Conservation (phyloP, 2,797 vertebrate genomes). For the Apodemus agrarius region DNA sequence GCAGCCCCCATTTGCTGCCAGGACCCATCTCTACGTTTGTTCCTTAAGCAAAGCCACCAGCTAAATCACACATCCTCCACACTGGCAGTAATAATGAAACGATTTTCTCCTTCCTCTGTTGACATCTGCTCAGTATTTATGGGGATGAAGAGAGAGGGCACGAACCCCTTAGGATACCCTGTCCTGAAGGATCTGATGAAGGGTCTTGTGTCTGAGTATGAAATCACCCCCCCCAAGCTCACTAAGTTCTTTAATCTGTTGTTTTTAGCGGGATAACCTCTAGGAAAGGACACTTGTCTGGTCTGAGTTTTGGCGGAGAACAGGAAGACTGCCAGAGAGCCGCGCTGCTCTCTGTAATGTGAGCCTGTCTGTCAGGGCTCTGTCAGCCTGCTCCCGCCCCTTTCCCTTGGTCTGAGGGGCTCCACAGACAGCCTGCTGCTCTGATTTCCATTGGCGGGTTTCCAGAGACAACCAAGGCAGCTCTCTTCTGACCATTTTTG, state of each 20-base stretch:
- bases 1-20: neutral
- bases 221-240: neutral
- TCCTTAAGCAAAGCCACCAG: slow-evolving; percentile 1
- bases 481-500: neutral
- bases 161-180: neutral
- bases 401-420: neutral
- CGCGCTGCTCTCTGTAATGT: neutral
- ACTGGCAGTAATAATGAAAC: neutral
- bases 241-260: slow-evolving; percentile 4
- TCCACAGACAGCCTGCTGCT: neutral
- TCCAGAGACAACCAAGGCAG: slow-evolving; percentile 22
- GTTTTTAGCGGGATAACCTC: neutral
- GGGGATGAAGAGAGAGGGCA: neutral
- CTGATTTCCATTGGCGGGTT: neutral
- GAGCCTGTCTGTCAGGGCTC: neutral
- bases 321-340: neutral
- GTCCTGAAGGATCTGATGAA: neutral
- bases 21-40: neutral
- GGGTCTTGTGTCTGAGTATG: neutral
- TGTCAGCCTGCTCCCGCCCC: neutral
- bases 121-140: neutral
- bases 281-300: slow-evolving; percentile 8
- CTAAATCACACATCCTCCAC: neutral
- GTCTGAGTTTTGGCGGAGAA: slow-evolving; percentile 29
- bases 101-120: neutral